A percentile compares a stretch with the other conserved stretches of the same genome.
These are phyloP conservation scores for Ariolimax columbianus DNA, from an alignment of 2,888 invertebrate species.

Conservation along the genomic window DNA sequence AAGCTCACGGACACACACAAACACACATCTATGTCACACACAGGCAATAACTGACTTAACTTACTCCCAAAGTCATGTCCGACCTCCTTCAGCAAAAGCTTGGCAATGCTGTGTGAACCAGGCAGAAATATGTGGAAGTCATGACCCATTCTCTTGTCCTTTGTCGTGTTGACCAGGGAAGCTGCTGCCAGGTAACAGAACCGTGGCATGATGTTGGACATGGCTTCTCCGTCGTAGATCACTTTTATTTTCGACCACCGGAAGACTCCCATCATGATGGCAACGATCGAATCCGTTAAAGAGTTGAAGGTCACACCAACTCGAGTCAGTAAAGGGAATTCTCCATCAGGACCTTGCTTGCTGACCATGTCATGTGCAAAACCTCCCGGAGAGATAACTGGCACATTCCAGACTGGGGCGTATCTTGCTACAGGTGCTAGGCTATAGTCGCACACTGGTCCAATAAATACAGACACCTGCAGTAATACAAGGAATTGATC, in stretches of 20 bases:
- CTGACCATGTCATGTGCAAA: conserved; percentile 74
- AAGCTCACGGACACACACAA: no score
- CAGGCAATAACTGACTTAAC: conserved; percentile 23
- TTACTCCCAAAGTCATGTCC: conserved; percentile 51
- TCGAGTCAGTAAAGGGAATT: conserved; percentile 55
- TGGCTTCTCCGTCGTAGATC: conserved; percentile 47
- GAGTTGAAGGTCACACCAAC: conserved; percentile 57
- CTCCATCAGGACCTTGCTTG: conserved; percentile 55
- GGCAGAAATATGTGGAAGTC: conserved; percentile 50
- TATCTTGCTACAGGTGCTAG: conserved; percentile 92
- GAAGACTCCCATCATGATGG: conserved; percentile 42
- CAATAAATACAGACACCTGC: conserved; percentile 29
- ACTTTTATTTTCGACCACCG: conserved; percentile 54
- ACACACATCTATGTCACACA: no score
- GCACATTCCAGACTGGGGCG: conserved; percentile 94
- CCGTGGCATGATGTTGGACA: conserved; percentile 45
- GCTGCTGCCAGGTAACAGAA: conserved; percentile 55
- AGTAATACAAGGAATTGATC: background rate
- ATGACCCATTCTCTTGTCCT: conserved; percentile 35
- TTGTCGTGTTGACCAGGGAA: conserved; percentile 47
- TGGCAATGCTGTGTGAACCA: background rate
- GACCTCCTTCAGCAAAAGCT: conserved; percentile 48
- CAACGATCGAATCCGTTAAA: conserved; percentile 47
- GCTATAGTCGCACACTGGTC: conserved; percentile 82
- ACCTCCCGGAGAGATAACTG: conserved; percentile 86